Percentiles rank a stretch among this genome's conserved stretches.
Evolutionary conservation across 2,888 invertebrate species (phyloP).

Genomic region (Hypolimnas misippus): DNA sequence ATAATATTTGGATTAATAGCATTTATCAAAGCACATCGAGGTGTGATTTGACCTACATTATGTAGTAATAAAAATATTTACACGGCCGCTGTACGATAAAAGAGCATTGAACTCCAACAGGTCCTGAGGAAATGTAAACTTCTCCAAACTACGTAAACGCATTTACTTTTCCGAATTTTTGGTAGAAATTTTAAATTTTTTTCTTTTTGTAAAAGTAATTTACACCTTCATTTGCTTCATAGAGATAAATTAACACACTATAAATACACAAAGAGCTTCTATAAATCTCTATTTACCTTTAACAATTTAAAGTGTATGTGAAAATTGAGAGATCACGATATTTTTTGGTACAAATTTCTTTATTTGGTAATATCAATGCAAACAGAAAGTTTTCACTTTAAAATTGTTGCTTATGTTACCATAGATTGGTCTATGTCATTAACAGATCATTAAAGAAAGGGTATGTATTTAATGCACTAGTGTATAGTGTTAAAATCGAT

Average conservation of each 20-base stretch:
- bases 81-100: constrained; percentile 27
- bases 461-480: too few relatives aligned
- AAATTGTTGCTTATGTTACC: too few relatives aligned
- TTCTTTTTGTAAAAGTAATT: not conserved
- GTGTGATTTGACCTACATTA: constrained; percentile 12
- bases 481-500: too few relatives aligned
- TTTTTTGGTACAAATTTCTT: constrained; percentile 11
- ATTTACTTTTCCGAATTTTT: too few relatives aligned
- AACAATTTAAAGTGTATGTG: constrained; percentile 5
- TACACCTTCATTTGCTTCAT: too few relatives aligned
- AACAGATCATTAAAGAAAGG: too few relatives aligned
- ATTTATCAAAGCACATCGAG: constrained; percentile 11
- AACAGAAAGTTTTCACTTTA: constrained; percentile 1
- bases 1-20: not conserved
- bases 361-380: constrained; percentile 7
- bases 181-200: too few relatives aligned
- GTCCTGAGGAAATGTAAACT: not conserved
- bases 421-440: too few relatives aligned
- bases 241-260: not conserved
- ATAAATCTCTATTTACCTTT: constrained; percentile 13
- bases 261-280: not conserved
- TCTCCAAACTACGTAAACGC: not conserved
- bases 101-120: constrained; percentile 19
- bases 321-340: constrained; percentile 28
- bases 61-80: constrained; percentile 21